Base-by-base conservation (phyloP, 2,113 vertebrate species). In the Myrmophylax atrothorax region DNA sequence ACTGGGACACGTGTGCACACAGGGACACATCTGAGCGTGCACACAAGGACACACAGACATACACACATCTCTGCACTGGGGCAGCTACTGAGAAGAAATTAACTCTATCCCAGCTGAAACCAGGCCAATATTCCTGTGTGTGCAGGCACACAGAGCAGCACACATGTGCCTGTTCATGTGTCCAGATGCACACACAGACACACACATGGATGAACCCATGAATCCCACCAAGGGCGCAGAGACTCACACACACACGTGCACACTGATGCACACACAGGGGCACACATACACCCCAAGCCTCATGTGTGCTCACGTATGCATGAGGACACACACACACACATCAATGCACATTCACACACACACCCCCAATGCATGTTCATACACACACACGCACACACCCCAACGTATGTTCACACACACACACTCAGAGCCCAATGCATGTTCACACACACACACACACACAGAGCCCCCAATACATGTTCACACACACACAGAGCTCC, bases 241-340 rank as follows among this genome's bases (percentile, higher is more conserved):
- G 12, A 33, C 10, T 3, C 16, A 37, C 23, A 37, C 12, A 28
- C 37, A 13, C 4, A 18, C 8, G 5, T n/a, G 6, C 14, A 40
- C 19, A 38, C 35, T 37, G 17, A 3, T 5, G 33, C 19, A 46
- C n/a, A 44, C 31, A 26, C 12, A 23, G 17, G 31, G 31, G 49
- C 47, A 62, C 31, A 28, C 33, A 7, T 6, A 12, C 18, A 17
- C 26, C 14, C 1, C 28, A 0, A 1, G 10, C 12, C 31, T 38
- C 64, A 26, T 0, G 4, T 3, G 3, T 24, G 49, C 31, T 19
- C 7, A 0, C 5, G 18, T 7, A 28, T 16, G 12, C 42, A 18
- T 18, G 17, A 14, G 53, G 29, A 24, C 72, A 68, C 24, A 35
- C 49, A 31, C 49, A 31, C 33, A 37, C 37, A 31, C 35, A 8